Conservation (phyloP, 2,888 invertebrate genomes). For the Synanthedon myopaeformis region DNA sequence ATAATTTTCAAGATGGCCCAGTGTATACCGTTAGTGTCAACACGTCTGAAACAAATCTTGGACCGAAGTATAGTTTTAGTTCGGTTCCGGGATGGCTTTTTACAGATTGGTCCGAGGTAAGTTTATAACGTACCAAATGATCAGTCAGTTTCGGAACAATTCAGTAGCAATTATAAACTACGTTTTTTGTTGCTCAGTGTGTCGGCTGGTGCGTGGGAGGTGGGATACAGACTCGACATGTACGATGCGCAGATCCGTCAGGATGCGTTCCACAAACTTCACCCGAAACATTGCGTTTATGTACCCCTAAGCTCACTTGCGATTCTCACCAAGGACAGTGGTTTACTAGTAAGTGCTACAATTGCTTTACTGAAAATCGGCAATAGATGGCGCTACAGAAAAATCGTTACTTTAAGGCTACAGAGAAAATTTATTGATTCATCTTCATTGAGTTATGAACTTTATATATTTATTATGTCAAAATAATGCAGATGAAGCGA, state of each 20-base stretch:
- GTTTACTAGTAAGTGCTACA: constrained; percentile 73
- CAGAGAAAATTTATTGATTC: no score
- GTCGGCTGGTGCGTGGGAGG: constrained; percentile 79
- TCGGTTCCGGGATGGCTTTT: constrained; percentile 64
- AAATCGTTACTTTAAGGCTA: no score
- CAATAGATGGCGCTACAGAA: no score
- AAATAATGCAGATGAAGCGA: no score
- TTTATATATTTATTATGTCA: no score
- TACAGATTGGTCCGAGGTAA: constrained; percentile 71
- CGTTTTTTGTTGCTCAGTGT: constrained; percentile 56
- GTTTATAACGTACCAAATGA: constrained; percentile 2
- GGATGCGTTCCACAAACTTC: constrained; percentile 68
- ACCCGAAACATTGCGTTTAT: constrained; percentile 73
- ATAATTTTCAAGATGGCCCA: constrained; percentile 49
- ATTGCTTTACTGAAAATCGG: no score
- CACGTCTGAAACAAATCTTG: constrained; percentile 37
- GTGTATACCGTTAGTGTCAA: constrained; percentile 51
- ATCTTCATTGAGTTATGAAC: no score
- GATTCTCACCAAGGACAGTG: constrained; percentile 79
- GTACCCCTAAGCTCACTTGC: constrained; percentile 74
- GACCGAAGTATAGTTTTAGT: constrained; percentile 52
- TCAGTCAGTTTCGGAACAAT: not conserved
- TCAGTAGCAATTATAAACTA: not conserved
- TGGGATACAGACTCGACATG: constrained; percentile 78
- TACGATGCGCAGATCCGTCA: constrained; percentile 77